These are phyloP conservation scores for Cheilosia pagana DNA, from an alignment of 2,888 invertebrate species.

Conservation along the genomic window DNA sequence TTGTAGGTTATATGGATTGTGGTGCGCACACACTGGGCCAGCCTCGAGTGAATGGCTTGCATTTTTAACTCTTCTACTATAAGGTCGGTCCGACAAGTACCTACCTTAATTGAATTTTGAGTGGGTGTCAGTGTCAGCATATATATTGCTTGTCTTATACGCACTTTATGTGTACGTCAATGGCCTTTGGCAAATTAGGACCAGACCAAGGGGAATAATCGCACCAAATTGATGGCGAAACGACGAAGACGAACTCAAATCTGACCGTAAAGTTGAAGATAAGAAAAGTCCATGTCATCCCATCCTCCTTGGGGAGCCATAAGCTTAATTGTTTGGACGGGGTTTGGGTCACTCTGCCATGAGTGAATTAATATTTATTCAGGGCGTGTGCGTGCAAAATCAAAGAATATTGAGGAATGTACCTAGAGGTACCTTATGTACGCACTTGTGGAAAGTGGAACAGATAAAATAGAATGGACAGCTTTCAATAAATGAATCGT, in stretches of 20 bases:
- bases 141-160: constrained; percentile 50
- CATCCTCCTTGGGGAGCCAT: constrained; percentile 26
- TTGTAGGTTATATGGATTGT: too few species aligned
- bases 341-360: constrained; percentile 12
- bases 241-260: constrained; percentile 18
- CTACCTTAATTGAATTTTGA: constrained; percentile 67
- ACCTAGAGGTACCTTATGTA: background rate
- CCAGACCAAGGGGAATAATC: constrained; percentile 40
- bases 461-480: constrained; percentile 33
- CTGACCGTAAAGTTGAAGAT: constrained; percentile 62
- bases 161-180: constrained; percentile 55
- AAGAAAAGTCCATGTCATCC: constrained; percentile 52
- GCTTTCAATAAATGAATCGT: background rate
- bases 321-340: constrained; percentile 33
- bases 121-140: constrained; percentile 66
- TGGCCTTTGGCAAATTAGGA: constrained; percentile 1
- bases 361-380: constrained; percentile 64
- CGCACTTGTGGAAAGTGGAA: constrained; percentile 13
- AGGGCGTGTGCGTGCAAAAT: constrained; percentile 38
- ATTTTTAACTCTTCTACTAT: constrained; percentile 21
- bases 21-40: background rate
- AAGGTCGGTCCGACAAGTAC: constrained; percentile 15
- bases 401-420: constrained; percentile 21
- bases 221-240: constrained; percentile 37
- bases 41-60: constrained; percentile 18